A percentile compares a stretch with the other conserved stretches of the same genome.
phyloP scores from a whole-genome alignment of 2,797 vertebrate species.

The Diplodus puntazzo region DNA sequence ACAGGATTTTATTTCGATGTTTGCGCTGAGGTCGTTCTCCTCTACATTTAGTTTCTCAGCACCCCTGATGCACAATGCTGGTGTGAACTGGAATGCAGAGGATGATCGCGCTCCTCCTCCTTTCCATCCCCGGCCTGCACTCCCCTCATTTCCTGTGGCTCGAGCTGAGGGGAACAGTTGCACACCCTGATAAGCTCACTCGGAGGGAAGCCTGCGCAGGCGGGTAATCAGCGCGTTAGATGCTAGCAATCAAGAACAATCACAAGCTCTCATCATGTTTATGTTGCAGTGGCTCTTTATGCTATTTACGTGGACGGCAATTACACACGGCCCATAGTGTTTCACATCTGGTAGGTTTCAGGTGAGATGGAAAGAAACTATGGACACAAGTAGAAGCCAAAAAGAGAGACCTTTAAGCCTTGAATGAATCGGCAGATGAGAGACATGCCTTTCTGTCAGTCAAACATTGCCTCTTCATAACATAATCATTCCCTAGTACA shows the following conservation, averaged over 20 bases:
- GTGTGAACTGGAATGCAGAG: conserved; percentile 19
- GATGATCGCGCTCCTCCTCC: conserved; percentile 37
- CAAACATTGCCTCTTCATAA: conserved; percentile 11
- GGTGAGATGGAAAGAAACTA: conserved; percentile 15
- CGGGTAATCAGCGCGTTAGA: conserved; percentile 78
- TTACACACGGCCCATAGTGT: conserved; percentile 22
- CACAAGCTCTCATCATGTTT: conserved; percentile 76
- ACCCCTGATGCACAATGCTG: neutral
- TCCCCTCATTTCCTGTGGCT: conserved; percentile 80
- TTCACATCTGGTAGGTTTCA: neutral
- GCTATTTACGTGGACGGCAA: conserved; percentile 45
- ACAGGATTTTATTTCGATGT: neutral
- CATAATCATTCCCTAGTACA: conserved; percentile 5
- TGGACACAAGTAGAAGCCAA: neutral
- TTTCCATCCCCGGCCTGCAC: neutral
- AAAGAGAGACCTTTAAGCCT: neutral
- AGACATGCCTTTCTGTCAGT: conserved; percentile 10
- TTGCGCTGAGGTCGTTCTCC: neutral
- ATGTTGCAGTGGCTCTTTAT: conserved; percentile 48
- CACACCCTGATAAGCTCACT: conserved; percentile 81
- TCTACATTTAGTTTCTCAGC: conserved; percentile 1
- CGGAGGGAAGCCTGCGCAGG: conserved; percentile 75
- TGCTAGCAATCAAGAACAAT: conserved; percentile 85
- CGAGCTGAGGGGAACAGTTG: conserved; percentile 74
- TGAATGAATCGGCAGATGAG: neutral